Percentiles rank a stretch among this genome's conserved stretches.
These are phyloP conservation scores for Acrocephalus arundinaceus DNA, from an alignment of 2,113 vertebrate species.

Conservation along the genomic window DNA sequence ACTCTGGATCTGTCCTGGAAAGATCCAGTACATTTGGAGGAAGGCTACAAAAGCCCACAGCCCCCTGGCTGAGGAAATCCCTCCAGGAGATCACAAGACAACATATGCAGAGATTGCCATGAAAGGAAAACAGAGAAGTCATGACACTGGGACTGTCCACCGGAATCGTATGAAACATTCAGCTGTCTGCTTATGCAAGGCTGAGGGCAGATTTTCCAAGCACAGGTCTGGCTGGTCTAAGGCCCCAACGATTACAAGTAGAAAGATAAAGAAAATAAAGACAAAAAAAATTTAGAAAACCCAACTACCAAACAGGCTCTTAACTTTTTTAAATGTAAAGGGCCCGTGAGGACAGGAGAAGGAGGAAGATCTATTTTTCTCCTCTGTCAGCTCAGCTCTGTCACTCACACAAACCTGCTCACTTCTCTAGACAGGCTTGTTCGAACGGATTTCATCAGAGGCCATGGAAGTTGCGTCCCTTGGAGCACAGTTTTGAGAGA, in stretches of 20 bases:
- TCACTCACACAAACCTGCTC: background rate
- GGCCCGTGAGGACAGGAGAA: background rate
- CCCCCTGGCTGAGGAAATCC: background rate
- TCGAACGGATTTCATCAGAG: background rate
- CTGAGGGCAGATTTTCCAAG: background rate
- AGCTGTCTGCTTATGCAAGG: background rate
- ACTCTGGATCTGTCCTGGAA: background rate
- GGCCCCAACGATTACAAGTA: background rate
- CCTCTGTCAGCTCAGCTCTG: background rate
- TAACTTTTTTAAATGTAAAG: background rate
- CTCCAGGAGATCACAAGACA: background rate
- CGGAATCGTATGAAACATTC: accelerated
- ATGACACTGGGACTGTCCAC: background rate
- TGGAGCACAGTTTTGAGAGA: background rate
- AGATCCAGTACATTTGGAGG: background rate
- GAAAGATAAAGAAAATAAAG: background rate
- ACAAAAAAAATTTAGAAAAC: background rate
- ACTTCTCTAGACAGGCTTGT: background rate
- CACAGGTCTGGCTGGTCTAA: background rate
- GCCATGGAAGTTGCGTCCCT: background rate
- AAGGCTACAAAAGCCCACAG: background rate
- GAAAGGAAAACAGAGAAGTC: background rate
- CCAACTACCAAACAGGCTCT: background rate
- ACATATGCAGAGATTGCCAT: background rate
- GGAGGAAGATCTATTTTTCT: background rate